Conservation (phyloP, 1,140 invertebrate species). For the Tetramorium alpestre region DNA sequence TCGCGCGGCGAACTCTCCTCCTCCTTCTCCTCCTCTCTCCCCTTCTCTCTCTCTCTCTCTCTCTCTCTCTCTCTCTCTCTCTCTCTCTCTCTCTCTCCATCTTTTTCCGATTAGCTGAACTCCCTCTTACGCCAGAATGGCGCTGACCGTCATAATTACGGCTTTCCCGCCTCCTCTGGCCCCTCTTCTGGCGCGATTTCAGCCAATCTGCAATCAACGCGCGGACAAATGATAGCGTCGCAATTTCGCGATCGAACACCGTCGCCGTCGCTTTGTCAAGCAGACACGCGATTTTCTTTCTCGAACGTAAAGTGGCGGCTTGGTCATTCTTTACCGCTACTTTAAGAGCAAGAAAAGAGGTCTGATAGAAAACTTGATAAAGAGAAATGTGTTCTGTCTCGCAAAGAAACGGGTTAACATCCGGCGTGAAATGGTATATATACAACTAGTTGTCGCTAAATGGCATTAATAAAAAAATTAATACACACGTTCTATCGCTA, state of each 20-base stretch:
- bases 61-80: conserved; percentile 20
- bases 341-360: conserved; percentile 32
- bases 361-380: conserved; percentile 52
- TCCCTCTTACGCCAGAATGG: conserved; percentile 27
- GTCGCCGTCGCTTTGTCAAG: conserved; percentile 57
- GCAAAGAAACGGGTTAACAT: conserved; percentile 32
- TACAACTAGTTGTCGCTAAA: neutral
- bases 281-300: conserved; percentile 55
- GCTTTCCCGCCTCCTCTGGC: conserved; percentile 29
- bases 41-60: conserved; percentile 40
- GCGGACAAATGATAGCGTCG: conserved; percentile 66
- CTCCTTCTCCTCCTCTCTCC: neutral
- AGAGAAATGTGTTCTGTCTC: conserved; percentile 53
- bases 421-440: conserved; percentile 15
- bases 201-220: conserved; percentile 79
- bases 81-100: conserved; percentile 45
- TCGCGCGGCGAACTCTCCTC: conserved; percentile 15
- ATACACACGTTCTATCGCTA: neutral
- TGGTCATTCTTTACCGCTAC: conserved; percentile 41
- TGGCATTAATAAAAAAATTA: neutral
- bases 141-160: conserved; percentile 75
- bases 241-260: conserved; percentile 52
- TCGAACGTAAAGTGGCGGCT: conserved; percentile 39
- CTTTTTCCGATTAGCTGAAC: conserved; percentile 18
- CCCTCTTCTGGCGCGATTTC: conserved; percentile 73